These are phyloP conservation scores for Gnathonemus longibarbis DNA, from an alignment of 2,113 vertebrate species.

Conservation along the genomic window DNA sequence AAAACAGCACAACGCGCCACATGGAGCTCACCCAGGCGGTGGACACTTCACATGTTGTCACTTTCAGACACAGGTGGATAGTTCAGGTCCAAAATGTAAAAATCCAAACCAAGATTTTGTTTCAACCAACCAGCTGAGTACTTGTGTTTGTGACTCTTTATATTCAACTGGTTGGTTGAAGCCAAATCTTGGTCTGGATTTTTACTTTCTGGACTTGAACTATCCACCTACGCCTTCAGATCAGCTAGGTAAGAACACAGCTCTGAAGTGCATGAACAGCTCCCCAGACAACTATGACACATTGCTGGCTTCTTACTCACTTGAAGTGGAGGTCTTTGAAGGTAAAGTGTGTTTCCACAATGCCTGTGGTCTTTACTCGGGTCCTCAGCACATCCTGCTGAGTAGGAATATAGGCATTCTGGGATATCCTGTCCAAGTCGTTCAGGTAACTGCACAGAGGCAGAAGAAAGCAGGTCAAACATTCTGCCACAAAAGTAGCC, in stretches of 20 bases:
- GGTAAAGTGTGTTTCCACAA: constrained; percentile 98
- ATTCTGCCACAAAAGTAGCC: background rate
- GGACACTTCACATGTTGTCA: background rate
- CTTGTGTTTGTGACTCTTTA: background rate
- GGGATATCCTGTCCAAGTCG: constrained; percentile 93
- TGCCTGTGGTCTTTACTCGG: constrained; percentile 97
- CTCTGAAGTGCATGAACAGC: background rate
- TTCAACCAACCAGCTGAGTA: background rate
- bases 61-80: background rate
- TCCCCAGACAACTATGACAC: background rate
- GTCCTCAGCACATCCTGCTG: constrained; percentile 96
- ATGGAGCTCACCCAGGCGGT: background rate
- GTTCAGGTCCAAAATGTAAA: background rate
- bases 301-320: constrained; percentile 59
- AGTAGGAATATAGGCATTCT: constrained; percentile 83
- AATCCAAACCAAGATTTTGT: background rate
- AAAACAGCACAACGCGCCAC: background rate
- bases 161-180: background rate
- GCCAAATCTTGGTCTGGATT: background rate
- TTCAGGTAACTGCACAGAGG: constrained; percentile 79
- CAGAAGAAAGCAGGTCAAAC: background rate
- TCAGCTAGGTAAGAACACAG: background rate
- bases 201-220: background rate
- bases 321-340: constrained; percentile 99
- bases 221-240: background rate